Conservation (phyloP, 2,113 vertebrate species). For the Formicarius rufipectus region DNA sequence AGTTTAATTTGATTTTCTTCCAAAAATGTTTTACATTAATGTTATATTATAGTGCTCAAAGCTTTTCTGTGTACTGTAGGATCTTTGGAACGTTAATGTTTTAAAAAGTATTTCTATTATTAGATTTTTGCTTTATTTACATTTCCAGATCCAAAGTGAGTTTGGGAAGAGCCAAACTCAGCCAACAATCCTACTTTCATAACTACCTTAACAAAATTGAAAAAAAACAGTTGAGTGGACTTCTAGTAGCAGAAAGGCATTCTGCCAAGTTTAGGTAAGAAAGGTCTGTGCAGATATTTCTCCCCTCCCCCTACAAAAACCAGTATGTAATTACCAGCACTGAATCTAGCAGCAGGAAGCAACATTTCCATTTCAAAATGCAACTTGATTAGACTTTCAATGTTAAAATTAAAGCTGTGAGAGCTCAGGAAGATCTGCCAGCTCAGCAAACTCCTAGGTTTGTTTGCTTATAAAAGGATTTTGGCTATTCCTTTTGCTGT, state of each 20-base stretch:
- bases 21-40: neutral
- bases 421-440: neutral
- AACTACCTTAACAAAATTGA: neutral
- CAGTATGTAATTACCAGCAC: neutral
- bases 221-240: neutral
- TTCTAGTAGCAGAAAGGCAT: neutral
- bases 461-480: neutral
- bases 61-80: neutral
- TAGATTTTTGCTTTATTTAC: neutral
- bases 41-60: neutral
- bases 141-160: neutral
- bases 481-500: neutral
- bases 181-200: neutral
- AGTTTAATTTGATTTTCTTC: neutral
- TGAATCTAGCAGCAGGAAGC: neutral
- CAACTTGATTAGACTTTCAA: slow-evolving; percentile 29
- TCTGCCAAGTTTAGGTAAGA: neutral
- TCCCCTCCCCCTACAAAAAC: neutral
- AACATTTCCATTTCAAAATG: slow-evolving; percentile 27
- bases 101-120: neutral
- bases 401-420: slow-evolving; percentile 36
- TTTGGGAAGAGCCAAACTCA: neutral
- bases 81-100: neutral
- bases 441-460: slow-evolving; percentile 2
- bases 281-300: neutral